phyloP scores from a whole-genome alignment of 2,797 vertebrate species.

The Bucorvus abyssinicus region DNA sequence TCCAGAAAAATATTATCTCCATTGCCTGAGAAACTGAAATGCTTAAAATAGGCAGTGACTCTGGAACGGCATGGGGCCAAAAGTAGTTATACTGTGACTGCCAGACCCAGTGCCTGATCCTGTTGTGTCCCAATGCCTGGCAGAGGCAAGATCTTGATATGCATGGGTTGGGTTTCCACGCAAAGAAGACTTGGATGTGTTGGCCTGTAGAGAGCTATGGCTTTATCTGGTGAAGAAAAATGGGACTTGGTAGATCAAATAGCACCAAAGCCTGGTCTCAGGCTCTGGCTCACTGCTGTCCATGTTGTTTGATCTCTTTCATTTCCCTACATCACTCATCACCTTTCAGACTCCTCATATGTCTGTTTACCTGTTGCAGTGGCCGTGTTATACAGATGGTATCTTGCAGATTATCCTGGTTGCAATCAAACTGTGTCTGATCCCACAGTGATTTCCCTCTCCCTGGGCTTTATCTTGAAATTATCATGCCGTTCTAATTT shows the following conservation, averaged over 20 bases:
- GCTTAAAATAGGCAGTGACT: conserved; percentile 16
- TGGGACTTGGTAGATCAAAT: background rate
- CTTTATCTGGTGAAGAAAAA: background rate
- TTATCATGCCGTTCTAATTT: background rate
- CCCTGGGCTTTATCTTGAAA: background rate
- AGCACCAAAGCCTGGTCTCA: background rate
- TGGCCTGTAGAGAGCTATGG: background rate
- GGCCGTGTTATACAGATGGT: background rate
- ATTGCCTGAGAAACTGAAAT: background rate
- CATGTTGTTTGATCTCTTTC: background rate
- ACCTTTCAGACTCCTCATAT: background rate
- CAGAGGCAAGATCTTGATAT: background rate
- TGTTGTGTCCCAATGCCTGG: background rate
- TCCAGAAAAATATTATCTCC: background rate
- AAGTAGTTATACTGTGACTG: background rate
- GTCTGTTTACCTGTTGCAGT: background rate
- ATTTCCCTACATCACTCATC: background rate
- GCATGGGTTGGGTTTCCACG: background rate
- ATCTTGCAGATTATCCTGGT: background rate
- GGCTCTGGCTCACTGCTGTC: background rate
- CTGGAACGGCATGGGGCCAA: background rate
- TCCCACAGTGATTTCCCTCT: background rate
- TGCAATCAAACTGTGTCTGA: background rate
- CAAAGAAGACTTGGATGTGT: background rate
- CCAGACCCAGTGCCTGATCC: background rate